Evolutionary conservation across 2,888 invertebrate species (phyloP).

Genomic region (Suillia variegata): DNA sequence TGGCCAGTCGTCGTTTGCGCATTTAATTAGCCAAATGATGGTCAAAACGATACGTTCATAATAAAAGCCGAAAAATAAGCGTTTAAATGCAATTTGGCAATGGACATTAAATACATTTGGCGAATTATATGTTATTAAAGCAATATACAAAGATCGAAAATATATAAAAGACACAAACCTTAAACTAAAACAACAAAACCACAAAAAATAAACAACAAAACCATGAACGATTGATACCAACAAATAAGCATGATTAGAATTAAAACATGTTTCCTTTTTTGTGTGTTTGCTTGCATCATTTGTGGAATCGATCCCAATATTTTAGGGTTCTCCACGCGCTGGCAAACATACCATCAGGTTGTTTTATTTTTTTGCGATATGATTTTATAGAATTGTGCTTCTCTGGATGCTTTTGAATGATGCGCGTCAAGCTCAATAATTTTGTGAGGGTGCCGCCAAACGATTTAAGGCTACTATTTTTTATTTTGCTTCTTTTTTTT

Average conservation of each 20-base stretch:
- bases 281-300: too few species aligned
- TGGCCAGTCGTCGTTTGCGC: too few species aligned
- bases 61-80: slow-evolving; percentile 57
- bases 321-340: background rate
- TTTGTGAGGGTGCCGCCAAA: slow-evolving; percentile 58
- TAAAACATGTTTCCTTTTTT: slow-evolving; percentile 31
- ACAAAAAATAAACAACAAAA: slow-evolving; percentile 17
- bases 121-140: slow-evolving; percentile 46
- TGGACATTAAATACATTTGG: slow-evolving; percentile 35
- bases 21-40: slow-evolving; percentile 38
- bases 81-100: slow-evolving; percentile 56
- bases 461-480: too few species aligned
- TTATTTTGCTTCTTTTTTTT: too few species aligned
- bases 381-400: background rate
- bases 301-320: too few species aligned
- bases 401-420: slow-evolving; percentile 38
- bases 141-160: too few species aligned
- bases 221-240: slow-evolving; percentile 29
- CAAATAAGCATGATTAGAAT: slow-evolving; percentile 35
- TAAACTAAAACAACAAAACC: too few species aligned
- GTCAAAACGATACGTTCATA: slow-evolving; percentile 35
- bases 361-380: background rate
- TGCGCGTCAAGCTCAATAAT: slow-evolving; percentile 51
- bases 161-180: too few species aligned
- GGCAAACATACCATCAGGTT: slow-evolving; percentile 25